phyloP scores from a whole-genome alignment of 2,797 vertebrate species.

The Lagorchestes hirsutus region DNA sequence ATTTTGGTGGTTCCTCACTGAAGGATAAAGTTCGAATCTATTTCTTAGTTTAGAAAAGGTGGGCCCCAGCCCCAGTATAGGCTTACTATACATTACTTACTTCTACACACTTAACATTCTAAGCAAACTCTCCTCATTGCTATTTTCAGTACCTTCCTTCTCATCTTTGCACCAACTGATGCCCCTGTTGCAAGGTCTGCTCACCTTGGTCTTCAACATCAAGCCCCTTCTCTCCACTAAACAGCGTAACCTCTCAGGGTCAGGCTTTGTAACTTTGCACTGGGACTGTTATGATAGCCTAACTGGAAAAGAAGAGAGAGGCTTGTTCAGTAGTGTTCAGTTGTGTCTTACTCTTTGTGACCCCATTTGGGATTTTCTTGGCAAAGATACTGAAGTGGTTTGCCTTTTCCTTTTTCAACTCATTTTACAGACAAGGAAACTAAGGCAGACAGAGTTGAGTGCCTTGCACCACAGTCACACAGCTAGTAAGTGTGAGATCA shows the following conservation, averaged over 20 bases:
- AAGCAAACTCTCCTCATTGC: neutral
- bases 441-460: neutral
- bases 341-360: neutral
- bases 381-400: neutral
- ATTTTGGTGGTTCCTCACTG: neutral
- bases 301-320: neutral
- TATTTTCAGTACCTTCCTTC: neutral
- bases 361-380: neutral
- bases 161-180: neutral
- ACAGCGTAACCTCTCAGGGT: neutral
- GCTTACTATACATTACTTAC: neutral
- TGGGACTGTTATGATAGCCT: neutral
- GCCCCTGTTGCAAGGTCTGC: neutral
- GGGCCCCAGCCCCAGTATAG: too few relatives aligned
- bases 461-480: neutral
- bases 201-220: neutral
- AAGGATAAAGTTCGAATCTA: neutral
- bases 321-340: neutral
- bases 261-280: neutral
- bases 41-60: neutral
- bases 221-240: neutral
- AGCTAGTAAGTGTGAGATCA: neutral
- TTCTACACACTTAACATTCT: neutral
- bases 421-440: neutral
- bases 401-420: neutral